These are phyloP conservation scores for Numida meleagris DNA, from an alignment of 2,113 vertebrate species.

Conservation along the genomic window DNA sequence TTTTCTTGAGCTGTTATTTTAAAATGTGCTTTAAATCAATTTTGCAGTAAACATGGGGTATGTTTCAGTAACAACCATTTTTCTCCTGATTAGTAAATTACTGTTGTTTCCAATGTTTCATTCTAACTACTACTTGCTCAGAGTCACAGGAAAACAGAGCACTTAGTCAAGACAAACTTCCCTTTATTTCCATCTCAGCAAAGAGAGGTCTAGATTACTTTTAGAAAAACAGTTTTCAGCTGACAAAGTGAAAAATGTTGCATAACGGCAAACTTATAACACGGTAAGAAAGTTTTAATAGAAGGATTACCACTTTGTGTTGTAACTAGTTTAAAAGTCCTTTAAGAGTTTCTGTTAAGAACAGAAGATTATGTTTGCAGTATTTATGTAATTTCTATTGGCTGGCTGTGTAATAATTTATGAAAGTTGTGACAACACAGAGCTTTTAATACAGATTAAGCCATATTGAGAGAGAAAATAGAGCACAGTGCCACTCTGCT, in stretches of 20 bases:
- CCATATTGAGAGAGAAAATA: slow-evolving; percentile 32
- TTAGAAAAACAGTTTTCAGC: slow-evolving; percentile 61
- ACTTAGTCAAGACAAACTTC: slow-evolving; percentile 64
- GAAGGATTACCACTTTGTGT: slow-evolving; percentile 58
- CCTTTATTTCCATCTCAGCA: slow-evolving; percentile 65
- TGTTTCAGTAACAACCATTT: slow-evolving; percentile 47
- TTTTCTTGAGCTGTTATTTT: slow-evolving; percentile 45
- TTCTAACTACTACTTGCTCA: slow-evolving; percentile 47
- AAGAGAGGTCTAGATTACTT: slow-evolving; percentile 55
- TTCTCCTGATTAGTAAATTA: slow-evolving; percentile 71
- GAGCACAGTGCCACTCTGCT: not conserved
- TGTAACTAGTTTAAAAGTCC: slow-evolving; percentile 66
- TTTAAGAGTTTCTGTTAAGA: slow-evolving; percentile 51
- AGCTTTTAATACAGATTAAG: slow-evolving; percentile 60
- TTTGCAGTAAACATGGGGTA: slow-evolving; percentile 35
- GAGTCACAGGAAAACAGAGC: slow-evolving; percentile 49
- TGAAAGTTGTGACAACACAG: slow-evolving; percentile 51
- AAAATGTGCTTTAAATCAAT: slow-evolving; percentile 28
- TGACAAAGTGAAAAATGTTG: slow-evolving; percentile 74
- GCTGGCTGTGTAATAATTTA: slow-evolving; percentile 54
- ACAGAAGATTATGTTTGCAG: slow-evolving; percentile 51
- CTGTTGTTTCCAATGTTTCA: slow-evolving; percentile 43
- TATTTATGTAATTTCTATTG: slow-evolving; percentile 58
- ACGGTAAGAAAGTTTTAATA: slow-evolving; percentile 62
- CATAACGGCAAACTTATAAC: slow-evolving; percentile 44